Base-by-base conservation (phyloP, 2,888 invertebrate species). In the Corythucha ciliata region DNA sequence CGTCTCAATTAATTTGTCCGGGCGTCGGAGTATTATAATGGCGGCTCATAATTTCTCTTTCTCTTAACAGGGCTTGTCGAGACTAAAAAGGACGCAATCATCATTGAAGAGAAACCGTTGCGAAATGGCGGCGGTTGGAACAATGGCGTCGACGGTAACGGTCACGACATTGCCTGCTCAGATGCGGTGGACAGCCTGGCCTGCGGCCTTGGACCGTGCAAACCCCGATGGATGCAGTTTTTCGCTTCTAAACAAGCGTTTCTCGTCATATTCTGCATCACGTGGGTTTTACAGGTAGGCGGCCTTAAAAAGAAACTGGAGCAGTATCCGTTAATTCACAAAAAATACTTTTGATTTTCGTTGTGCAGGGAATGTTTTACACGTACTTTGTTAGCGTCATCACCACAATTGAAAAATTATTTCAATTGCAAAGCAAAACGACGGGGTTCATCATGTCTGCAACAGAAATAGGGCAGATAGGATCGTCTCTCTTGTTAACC, bases 351-450 rank as follows among this genome's bases (percentile, higher is more conserved):
- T n/a, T n/a, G n/a, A n/a, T 42, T 42, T 16, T 26, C 12, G 4
- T 47, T 16, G 40, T 48, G 20, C 71, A 72, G 70, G 92, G 92
- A 55, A 91, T 91, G 87, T 91, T 87, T 70, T 86, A 86, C 70
- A 91, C 92, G 34, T 92, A 92, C 69, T 90, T 92, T 68, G 91
- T 91, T 53, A 88, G 88, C 67, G 88, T 89, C 59, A 88, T 91
- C 64, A 92, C 92, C 52, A 92, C 91, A 26, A 83, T 92, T 59
- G 91, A 92, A 69, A 91, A 90, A 69, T 73, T 92, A 55, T 92
- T 89, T 68, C 85, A 87, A 72, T 83, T 92, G 56, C 89, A 89
- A 68, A 89, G 89, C 52, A 88, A 86, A 71, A 89, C 88, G 34
- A 91, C 89, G 1, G 91, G 91, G 1, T 79, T 88, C 52, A 77